Evolutionary conservation across 2,888 invertebrate genomes (phyloP).

Genomic region (Agrotis puta): DNA sequence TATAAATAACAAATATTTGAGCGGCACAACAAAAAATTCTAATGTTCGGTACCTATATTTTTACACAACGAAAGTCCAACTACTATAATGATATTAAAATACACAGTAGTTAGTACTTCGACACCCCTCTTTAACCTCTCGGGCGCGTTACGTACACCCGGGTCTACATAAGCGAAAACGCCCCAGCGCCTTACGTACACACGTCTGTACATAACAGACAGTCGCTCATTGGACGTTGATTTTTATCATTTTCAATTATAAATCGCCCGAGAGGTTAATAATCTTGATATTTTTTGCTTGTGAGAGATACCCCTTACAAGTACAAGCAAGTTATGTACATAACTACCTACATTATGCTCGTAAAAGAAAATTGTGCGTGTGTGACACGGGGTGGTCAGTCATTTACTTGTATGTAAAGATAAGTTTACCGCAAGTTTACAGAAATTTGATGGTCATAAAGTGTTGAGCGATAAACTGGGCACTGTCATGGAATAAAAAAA

Average conservation of each 20-base stretch:
- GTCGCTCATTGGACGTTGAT: too few relatives aligned
- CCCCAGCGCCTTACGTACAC: too few relatives aligned
- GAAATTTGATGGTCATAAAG: conserved; percentile 89
- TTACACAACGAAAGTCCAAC: neutral
- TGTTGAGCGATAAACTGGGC: conserved; percentile 81
- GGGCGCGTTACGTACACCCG: too few relatives aligned
- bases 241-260: too few relatives aligned
- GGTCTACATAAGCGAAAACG: too few relatives aligned
- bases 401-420: conserved; percentile 54
- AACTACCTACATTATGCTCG: conserved; percentile 12
- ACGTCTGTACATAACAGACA: too few relatives aligned
- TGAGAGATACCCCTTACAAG: too few relatives aligned
- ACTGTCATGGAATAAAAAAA: conserved; percentile 45
- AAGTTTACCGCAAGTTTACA: conserved; percentile 78
- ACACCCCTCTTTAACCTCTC: conserved; percentile 31
- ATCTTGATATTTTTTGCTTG: conserved; percentile 20
- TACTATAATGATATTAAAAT: neutral
- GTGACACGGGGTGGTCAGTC: conserved; percentile 26
- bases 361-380: conserved; percentile 33
- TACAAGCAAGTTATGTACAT: too few relatives aligned
- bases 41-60: neutral
- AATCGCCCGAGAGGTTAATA: too few relatives aligned
- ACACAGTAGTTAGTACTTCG: conserved; percentile 7
- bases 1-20: too few relatives aligned
- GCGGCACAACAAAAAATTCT: neutral